Conservation (phyloP, 2,888 invertebrate genomes). For the Spilosoma lubricipeda region DNA sequence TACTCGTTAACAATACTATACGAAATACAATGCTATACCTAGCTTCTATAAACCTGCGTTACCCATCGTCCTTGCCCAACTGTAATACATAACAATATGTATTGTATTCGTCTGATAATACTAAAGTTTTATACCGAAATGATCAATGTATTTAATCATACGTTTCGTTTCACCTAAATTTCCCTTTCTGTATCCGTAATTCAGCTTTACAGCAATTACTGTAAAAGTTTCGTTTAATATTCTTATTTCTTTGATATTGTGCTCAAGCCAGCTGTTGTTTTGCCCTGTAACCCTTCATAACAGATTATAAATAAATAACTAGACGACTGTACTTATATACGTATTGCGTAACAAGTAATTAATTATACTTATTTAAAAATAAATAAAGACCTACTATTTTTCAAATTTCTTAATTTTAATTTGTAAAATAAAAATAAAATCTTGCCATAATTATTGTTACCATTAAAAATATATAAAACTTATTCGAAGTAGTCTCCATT, state of each 20-base stretch:
- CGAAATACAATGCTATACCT: background rate
- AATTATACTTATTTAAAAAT: too few species aligned
- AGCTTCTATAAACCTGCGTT: background rate
- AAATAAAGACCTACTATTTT: too few species aligned
- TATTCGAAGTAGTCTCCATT: too few species aligned
- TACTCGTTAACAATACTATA: background rate
- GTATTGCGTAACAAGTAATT: too few species aligned
- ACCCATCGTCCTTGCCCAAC: background rate
- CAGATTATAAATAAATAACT: background rate
- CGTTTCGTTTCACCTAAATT: constrained; percentile 12
- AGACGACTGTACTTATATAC: too few species aligned
- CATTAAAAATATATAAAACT: too few species aligned
- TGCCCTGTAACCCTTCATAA: background rate
- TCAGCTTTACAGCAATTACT: constrained; percentile 11
- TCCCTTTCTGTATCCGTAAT: constrained; percentile 15
- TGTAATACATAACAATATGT: background rate
- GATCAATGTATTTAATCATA: background rate
- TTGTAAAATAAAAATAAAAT: too few species aligned
- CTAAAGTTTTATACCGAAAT: background rate
- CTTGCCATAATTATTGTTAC: too few species aligned
- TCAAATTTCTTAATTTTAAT: too few species aligned
- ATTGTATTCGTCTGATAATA: background rate
- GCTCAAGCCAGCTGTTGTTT: constrained; percentile 6
- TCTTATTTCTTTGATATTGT: constrained; percentile 7
- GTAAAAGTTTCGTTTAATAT: constrained; percentile 4